Base-by-base conservation (phyloP, 2,797 vertebrate species). In the Crax fasciolata region DNA sequence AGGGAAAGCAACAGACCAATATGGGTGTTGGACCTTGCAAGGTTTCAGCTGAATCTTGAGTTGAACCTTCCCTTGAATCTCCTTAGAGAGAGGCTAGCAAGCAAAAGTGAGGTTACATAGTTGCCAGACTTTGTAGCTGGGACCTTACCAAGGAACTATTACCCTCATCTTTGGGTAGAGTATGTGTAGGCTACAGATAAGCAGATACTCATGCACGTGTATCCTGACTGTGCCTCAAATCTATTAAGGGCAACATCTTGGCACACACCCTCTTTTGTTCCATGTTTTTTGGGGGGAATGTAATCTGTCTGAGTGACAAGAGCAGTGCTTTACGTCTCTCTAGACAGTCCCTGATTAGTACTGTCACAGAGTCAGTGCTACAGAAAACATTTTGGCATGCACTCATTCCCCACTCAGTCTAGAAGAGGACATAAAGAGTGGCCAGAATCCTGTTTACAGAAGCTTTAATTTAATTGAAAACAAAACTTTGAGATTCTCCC, bases 341-440 rank as follows among this genome's bases (percentile, higher is more conserved):
- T 58, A 14, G 12, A 7, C 0, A 0, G 1, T 51, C 10, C 8
- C 6, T 49, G 35, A 38, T 49, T 14, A 70, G 30, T 7, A 46
- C 4, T 55, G 19, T 38, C 24, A 61, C 74, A 2, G 7, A 2
- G 1, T 30, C 28, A 23, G 35, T 15, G 13, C 25, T 71, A 17
- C 41, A 80, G 61, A 46, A 88, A 54, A 54, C 10, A 32, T 24
- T 9, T 25, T 59, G 20, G 10, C 8, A 21, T 61, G 30, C 1
- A 8, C 4, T 57, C 13, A 18, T 6, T 24, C 10, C 46, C 24
- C 7, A 30, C 67, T 59, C 41, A 46, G 43, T 17, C 25, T 38
- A 35, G n/a, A 35, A 58, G 3, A 70, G 13, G 17, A 24, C 28
- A 10, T 5, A 80, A 79, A 70, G 9, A 6, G 16, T 27, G 12